Evolutionary conservation across 1,140 invertebrate species (phyloP).

Genomic region (Chlorops oryzae): DNA sequence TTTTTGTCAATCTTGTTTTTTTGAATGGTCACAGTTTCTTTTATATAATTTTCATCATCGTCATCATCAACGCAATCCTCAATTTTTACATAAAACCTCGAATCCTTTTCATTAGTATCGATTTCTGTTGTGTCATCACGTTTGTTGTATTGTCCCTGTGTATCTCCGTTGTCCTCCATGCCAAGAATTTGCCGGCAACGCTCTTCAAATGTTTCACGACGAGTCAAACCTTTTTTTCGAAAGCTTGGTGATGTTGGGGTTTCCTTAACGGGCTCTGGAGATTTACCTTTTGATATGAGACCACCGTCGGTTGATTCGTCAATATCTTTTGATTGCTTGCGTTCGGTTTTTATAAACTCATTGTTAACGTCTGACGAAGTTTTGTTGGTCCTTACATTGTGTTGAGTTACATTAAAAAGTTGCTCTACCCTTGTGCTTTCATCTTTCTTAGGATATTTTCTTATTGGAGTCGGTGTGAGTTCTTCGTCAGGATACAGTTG

Average conservation of each 20-base stretch:
- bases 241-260: constrained; percentile 19
- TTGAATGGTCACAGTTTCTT: not conserved
- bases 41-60: constrained; percentile 23
- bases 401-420: constrained; percentile 8
- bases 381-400: constrained; percentile 20
- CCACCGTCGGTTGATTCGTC: constrained; percentile 33
- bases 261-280: constrained; percentile 15
- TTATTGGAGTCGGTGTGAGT: not conserved
- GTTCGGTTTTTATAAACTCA: constrained; percentile 36
- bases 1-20: not conserved
- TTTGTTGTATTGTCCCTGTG: constrained; percentile 25
- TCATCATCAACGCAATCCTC: constrained; percentile 41
- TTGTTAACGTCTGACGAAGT: constrained; percentile 28
- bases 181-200: constrained; percentile 61
- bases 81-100: constrained; percentile 33
- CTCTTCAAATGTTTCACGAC: constrained; percentile 64
- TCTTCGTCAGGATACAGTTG: not conserved
- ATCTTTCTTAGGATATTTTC: not conserved
- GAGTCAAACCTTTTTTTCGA: constrained; percentile 35
- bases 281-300: constrained; percentile 28
- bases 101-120: constrained; percentile 16
- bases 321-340: constrained; percentile 4
- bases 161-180: constrained; percentile 49
- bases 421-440: constrained; percentile 4
- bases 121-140: not conserved